Percentiles rank a stretch among this genome's conserved stretches.
phyloP scores from a whole-genome alignment of 2,888 invertebrate species.

The Cephalotes varians region DNA sequence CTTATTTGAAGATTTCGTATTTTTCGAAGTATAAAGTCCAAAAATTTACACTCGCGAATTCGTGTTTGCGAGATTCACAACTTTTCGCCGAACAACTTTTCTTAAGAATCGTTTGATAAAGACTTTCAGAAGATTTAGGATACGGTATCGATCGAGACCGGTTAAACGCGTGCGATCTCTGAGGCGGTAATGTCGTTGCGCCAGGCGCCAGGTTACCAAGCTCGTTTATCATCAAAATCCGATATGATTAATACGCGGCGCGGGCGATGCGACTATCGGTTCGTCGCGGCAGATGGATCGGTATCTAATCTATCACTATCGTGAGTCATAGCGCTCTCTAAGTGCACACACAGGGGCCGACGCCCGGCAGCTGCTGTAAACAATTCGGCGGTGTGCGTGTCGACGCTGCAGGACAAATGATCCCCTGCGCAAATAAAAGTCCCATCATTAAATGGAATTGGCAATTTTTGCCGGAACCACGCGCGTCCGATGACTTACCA shows the following conservation, averaged over 20 bases:
- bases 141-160: conserved; percentile 16
- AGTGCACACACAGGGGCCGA: conserved; percentile 28
- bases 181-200: conserved; percentile 61
- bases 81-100: neutral
- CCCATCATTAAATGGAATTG: conserved; percentile 48
- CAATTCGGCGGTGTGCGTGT: conserved; percentile 23
- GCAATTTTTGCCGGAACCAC: conserved; percentile 39
- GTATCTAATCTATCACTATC: conserved; percentile 74
- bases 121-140: neutral
- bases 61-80: neutral
- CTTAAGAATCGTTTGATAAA: neutral
- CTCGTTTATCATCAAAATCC: conserved; percentile 73
- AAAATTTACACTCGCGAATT: neutral
- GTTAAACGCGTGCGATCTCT: conserved; percentile 57
- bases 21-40: neutral
- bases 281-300: conserved; percentile 73
- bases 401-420: conserved; percentile 27
- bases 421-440: conserved; percentile 35
- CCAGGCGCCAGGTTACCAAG: conserved; percentile 51
- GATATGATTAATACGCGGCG: conserved; percentile 70
- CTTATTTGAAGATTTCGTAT: neutral
- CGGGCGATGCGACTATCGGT: conserved; percentile 64
- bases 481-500: conserved; percentile 39
- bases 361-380: conserved; percentile 45
- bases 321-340: conserved; percentile 47